These are phyloP conservation scores for Myripristis murdjan DNA, from an alignment of 2,797 vertebrate genomes.

Conservation along the genomic window DNA sequence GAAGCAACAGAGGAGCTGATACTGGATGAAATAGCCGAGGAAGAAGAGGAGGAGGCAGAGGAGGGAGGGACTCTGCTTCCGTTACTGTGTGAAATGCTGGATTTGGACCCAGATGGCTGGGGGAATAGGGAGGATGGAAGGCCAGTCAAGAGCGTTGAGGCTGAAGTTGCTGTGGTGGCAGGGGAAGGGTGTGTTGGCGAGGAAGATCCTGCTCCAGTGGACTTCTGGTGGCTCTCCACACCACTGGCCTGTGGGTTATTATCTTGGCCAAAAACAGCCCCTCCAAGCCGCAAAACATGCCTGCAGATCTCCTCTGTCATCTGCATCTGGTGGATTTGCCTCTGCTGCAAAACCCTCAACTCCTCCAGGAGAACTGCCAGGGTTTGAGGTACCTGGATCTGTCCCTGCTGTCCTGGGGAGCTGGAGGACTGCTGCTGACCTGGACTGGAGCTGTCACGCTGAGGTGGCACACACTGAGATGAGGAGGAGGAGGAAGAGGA, in stretches of 20 bases:
- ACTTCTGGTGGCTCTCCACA: conserved; percentile 75
- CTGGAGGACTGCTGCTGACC: conserved; percentile 81
- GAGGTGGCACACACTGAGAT: conserved; percentile 72
- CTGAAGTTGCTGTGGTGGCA: conserved; percentile 69
- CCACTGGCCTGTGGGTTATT: conserved; percentile 52
- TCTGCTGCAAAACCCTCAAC: conserved; percentile 92
- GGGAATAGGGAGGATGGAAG: conserved; percentile 81
- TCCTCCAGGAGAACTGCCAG: conserved; percentile 93
- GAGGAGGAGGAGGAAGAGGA: conserved; percentile 78
- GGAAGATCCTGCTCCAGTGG: conserved; percentile 73
- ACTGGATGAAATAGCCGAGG: conserved; percentile 70
- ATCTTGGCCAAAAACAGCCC: conserved; percentile 81
- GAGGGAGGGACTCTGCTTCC: conserved; percentile 73
- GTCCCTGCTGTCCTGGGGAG: conserved; percentile 75
- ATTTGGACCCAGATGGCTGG: conserved; percentile 76
- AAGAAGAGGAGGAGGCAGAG: conserved; percentile 67
- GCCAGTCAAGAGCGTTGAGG: conserved; percentile 73
- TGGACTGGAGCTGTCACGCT: conserved; percentile 87
- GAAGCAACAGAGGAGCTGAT: conserved; percentile 80
- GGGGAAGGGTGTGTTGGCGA: conserved; percentile 81
- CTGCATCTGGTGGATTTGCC: conserved; percentile 97
- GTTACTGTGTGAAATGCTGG: conserved; percentile 68
- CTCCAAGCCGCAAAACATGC: conserved; percentile 91
- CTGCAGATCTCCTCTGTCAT: conserved; percentile 95
- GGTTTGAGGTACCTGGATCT: conserved; percentile 82